Evolutionary conservation across 1,140 invertebrate species (phyloP), one percentile per base, ranked within the genome.

Genomic region (Ceratina calcarata): DNA sequence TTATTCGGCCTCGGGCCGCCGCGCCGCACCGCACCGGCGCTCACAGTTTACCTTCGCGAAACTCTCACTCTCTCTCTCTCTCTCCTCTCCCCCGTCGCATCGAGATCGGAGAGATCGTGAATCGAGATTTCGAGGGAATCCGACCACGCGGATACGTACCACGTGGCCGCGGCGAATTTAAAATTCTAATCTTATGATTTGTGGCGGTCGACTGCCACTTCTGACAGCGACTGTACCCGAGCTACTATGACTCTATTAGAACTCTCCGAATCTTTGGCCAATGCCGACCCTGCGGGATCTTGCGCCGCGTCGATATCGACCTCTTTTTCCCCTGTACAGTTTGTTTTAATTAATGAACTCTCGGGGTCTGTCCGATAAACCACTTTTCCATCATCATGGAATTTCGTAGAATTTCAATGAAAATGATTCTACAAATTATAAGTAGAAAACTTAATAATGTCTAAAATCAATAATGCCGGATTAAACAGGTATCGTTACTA

Each of bases 141-240:
- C 86, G 79, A 87, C 82, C 87, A 80, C 82, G 64, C 80, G 84
- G 86, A 85, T 89, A 16, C 77, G 69, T 71, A 87, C 84, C 87
- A 88, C 88, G 89, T 86, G 86, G 83, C 84, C 73, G 68, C 76
- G 62, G 64, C 78, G 81, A 91, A 93, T 93, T 93, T 93, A 91
- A 93, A 92, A 92, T 93, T 92, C 91, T 92, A 93, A 93, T 92
- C 91, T 90, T 93, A 92, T 92, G 92, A 93, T 92, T 92, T 93
- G 91, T 91, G 91, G 83, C 86, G 86, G 85, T 80, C 78, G 74
- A 67, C 78, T 79, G 76, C 80, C 86, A 87, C 82, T 91, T 89
- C 81, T 88, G 85, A 85, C 82, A 74, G 68, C 86, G 87, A 90
- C 87, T 90, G 89, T 88, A 89, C 86, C 82, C 83, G 74, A 45